Percentiles rank a stretch among this genome's conserved stretches.
Conservation (phyloP, 1,140 invertebrate genomes). For the Telenomus remus region DNA sequence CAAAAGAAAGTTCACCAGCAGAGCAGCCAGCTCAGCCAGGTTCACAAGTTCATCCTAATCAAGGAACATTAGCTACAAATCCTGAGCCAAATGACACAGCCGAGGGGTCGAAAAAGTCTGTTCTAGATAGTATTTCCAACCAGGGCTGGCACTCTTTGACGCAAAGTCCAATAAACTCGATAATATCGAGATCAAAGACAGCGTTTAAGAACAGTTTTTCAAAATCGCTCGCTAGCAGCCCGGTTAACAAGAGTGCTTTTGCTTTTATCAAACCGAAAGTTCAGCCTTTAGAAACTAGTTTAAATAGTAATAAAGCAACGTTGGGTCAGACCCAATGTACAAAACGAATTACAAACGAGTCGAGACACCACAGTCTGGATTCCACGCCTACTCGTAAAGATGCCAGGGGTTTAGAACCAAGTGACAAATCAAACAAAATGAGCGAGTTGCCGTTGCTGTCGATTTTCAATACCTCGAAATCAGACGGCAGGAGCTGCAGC, state of each 20-base stretch:
- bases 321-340: no score
- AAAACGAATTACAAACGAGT: no score
- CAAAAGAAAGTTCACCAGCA: no score
- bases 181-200: constrained; percentile 59
- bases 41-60: no score
- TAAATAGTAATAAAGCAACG: no score
- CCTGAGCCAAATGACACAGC: no score
- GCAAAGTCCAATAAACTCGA: constrained; percentile 63
- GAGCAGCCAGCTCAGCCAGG: no score
- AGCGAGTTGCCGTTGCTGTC: constrained; percentile 66
- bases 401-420: constrained; percentile 15
- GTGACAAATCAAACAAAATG: neutral
- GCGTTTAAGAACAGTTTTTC: constrained; percentile 62
- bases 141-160: constrained; percentile 57
- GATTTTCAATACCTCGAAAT: constrained; percentile 56
- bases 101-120: no score
- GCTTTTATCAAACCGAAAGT: constrained; percentile 41
- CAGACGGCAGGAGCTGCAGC: constrained; percentile 66
- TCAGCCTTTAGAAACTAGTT: no score
- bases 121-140: no score
- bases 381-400: constrained; percentile 61
- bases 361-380: constrained; percentile 53
- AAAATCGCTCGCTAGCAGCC: constrained; percentile 65
- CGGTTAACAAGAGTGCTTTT: constrained; percentile 58
- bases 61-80: no score